Conservation (phyloP, 2,113 vertebrate genomes). For the Melanostigma gelatinosum region DNA sequence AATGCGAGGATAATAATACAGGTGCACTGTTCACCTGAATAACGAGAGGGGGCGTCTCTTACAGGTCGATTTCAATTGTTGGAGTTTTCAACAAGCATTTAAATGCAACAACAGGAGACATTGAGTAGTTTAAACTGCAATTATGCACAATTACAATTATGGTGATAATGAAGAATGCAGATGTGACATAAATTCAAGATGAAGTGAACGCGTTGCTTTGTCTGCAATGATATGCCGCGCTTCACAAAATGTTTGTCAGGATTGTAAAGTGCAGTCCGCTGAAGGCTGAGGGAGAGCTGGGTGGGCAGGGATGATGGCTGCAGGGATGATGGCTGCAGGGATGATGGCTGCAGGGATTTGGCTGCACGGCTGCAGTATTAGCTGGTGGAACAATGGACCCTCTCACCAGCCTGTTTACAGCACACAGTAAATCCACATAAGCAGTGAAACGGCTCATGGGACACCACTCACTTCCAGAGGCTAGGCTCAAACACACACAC, state of each 20-base stretch:
- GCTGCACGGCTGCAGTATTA: constrained; percentile 61
- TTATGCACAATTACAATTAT: background rate
- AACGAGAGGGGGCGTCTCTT: background rate
- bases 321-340: constrained; percentile 65
- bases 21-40: background rate
- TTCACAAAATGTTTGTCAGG: constrained; percentile 8
- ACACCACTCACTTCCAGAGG: constrained; percentile 15
- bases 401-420: constrained; percentile 74
- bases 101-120: background rate
- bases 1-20: background rate
- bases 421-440: constrained; percentile 75
- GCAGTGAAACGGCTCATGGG: constrained; percentile 40
- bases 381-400: constrained; percentile 74
- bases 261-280: constrained; percentile 4
- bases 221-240: background rate
- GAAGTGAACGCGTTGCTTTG: background rate
- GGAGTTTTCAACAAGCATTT: background rate
- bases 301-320: constrained; percentile 47
- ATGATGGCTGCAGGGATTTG: constrained; percentile 68
- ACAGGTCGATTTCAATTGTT: background rate
- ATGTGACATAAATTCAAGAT: background rate
- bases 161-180: background rate
- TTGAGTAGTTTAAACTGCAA: background rate
- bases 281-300: constrained; percentile 22
- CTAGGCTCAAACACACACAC: background rate